Percentiles rank a stretch among this genome's conserved stretches.
Evolutionary conservation across 2,797 vertebrate species (phyloP).

Genomic region (Amblyraja radiata): DNA sequence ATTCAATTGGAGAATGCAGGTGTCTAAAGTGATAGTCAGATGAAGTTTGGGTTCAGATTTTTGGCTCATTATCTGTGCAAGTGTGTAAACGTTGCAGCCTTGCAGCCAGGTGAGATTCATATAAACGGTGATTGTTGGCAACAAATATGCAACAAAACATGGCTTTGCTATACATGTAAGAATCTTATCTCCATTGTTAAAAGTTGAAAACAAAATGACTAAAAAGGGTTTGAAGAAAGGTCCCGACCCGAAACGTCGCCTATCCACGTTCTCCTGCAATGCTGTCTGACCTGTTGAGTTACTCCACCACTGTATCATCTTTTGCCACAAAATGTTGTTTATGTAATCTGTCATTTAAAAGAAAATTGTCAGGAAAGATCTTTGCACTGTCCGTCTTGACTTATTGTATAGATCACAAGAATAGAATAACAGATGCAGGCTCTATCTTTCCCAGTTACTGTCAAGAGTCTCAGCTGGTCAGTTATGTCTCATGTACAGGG

Average conservation of each 20-base stretch:
- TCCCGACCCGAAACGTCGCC: too few species aligned
- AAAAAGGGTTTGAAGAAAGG: too few species aligned
- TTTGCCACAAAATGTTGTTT: background rate
- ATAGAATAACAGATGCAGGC: background rate
- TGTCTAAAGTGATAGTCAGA: background rate
- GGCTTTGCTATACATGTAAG: conserved; percentile 38
- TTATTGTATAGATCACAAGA: too few species aligned
- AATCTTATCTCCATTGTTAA: background rate
- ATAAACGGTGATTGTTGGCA: conserved; percentile 48
- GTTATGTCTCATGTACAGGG: background rate
- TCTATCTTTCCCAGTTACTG: background rate
- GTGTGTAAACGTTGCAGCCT: background rate
- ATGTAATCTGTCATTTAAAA: background rate
- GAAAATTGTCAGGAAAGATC: background rate
- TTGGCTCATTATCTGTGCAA: background rate
- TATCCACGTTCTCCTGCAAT: too few species aligned
- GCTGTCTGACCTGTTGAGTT: too few species aligned
- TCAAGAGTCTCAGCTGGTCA: background rate
- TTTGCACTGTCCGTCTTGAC: background rate
- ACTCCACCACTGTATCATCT: too few species aligned
- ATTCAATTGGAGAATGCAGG: conserved; percentile 2
- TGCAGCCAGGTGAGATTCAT: conserved; percentile 39
- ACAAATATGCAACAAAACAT: background rate
- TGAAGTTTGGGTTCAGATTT: conserved; percentile 17
- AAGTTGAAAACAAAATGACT: too few species aligned